phyloP scores from a whole-genome alignment of 2,113 vertebrate genomes.

The Alethe castanea region DNA sequence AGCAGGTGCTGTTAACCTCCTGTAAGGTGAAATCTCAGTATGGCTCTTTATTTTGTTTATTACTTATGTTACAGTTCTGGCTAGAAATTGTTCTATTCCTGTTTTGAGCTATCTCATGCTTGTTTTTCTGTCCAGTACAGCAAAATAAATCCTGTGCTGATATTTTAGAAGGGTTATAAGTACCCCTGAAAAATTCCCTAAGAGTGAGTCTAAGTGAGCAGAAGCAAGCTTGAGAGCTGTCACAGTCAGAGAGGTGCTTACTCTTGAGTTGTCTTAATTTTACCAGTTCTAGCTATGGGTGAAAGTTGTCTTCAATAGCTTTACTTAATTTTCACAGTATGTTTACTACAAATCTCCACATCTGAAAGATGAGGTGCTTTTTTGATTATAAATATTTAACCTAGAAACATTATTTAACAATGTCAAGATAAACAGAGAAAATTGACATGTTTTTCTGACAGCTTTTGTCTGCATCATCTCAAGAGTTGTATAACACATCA shows the following conservation, averaged over 20 bases:
- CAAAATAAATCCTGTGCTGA: neutral
- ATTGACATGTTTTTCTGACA: neutral
- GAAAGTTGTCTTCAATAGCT: neutral
- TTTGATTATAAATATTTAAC: neutral
- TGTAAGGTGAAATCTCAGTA: neutral
- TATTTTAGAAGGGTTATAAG: neutral
- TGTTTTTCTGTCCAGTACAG: neutral
- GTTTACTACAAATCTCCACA: neutral
- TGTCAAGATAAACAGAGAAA: neutral
- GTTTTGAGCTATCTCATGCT: neutral
- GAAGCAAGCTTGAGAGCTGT: neutral
- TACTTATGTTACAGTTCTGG: neutral
- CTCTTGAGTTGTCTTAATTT: neutral
- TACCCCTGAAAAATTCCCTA: neutral
- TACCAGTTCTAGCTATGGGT: neutral
- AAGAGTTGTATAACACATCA: neutral
- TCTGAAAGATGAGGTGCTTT: neutral
- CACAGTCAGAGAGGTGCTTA: neutral
- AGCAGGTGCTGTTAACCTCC: neutral
- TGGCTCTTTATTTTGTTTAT: neutral
- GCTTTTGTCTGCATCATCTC: neutral
- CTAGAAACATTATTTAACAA: neutral
- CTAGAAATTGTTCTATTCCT: neutral
- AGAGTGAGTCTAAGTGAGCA: neutral
- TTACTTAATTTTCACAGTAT: neutral